phyloP scores from a whole-genome alignment of 2,113 vertebrate species.

The Caloenas nicobarica region DNA sequence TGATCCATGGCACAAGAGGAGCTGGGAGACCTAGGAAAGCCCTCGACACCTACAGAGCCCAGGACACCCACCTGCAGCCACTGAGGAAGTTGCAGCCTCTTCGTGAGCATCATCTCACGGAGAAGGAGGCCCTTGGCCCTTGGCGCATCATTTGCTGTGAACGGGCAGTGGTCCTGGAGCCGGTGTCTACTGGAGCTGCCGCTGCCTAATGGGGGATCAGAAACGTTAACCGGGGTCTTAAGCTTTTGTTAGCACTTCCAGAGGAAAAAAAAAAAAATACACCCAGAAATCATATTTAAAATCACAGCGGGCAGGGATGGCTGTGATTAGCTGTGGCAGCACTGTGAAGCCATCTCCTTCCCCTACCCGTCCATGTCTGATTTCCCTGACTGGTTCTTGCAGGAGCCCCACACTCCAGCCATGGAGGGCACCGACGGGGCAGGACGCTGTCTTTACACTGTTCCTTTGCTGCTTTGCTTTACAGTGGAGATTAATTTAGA shows the following conservation, averaged over 20 bases:
- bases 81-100: background rate
- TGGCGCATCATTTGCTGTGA: background rate
- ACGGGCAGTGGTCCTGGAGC: background rate
- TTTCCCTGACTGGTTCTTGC: background rate
- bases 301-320: no score
- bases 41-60: rapidly evolving
- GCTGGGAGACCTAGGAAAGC: background rate
- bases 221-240: background rate
- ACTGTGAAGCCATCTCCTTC: background rate
- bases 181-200: background rate
- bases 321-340: background rate
- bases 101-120: rapidly evolving
- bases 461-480: constrained; percentile 23
- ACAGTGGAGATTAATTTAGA: constrained; percentile 57
- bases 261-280: background rate
- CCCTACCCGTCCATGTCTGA: rapidly evolving
- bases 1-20: background rate
- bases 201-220: background rate
- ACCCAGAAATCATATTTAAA: background rate
- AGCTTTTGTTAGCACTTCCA: background rate
- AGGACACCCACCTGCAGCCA: background rate
- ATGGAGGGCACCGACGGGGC: background rate
- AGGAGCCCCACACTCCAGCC: background rate
- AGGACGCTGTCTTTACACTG: background rate
- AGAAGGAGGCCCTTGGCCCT: background rate